These are phyloP conservation scores for Halichondria panicea DNA, from an alignment of 37 sponge, comb jelly and placozoan genomes.

Conservation along the genomic window DNA sequence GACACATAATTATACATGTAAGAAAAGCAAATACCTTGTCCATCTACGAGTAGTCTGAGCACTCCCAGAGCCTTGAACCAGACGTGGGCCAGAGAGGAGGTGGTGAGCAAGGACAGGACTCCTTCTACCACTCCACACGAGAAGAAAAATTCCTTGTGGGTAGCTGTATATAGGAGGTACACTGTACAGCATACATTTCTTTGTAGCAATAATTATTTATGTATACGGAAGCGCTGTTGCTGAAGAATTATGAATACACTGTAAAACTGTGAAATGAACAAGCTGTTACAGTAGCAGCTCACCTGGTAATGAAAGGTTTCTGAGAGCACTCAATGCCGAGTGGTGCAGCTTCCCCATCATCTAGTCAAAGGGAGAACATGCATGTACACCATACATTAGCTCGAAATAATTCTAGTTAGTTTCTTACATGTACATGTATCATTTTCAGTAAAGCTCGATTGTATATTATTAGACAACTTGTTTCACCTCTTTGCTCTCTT, in stretches of 20 bases:
- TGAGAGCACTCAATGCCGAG: constrained; percentile 54
- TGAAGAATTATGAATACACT: background rate
- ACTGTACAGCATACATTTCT: no score
- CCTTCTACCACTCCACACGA: constrained; percentile 58
- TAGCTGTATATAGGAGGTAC: constrained; percentile 6
- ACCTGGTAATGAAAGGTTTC: constrained; percentile 60
- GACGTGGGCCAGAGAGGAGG: constrained; percentile 31
- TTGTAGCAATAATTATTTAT: background rate
- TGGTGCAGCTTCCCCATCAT: constrained; percentile 29
- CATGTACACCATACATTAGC: constrained; percentile 1
- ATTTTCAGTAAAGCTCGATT: background rate
- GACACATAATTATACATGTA: background rate
- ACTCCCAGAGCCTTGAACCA: constrained; percentile 63
- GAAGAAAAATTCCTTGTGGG: constrained; percentile 24
- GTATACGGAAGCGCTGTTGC: background rate
- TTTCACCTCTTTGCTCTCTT: no score
- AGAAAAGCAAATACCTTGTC: constrained; percentile 57
- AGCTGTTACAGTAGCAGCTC: background rate
- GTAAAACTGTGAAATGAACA: background rate
- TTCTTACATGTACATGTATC: background rate
- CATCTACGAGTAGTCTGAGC: constrained; percentile 48
- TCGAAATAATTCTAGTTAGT: background rate
- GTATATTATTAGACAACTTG: no score
- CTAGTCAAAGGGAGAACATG: constrained; percentile 10
- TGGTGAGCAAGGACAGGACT: constrained; percentile 31